Percentiles rank a stretch among this genome's conserved stretches.
Evolutionary conservation across 2,797 vertebrate genomes (phyloP).

Genomic region (Lutjanus argentimaculatus): DNA sequence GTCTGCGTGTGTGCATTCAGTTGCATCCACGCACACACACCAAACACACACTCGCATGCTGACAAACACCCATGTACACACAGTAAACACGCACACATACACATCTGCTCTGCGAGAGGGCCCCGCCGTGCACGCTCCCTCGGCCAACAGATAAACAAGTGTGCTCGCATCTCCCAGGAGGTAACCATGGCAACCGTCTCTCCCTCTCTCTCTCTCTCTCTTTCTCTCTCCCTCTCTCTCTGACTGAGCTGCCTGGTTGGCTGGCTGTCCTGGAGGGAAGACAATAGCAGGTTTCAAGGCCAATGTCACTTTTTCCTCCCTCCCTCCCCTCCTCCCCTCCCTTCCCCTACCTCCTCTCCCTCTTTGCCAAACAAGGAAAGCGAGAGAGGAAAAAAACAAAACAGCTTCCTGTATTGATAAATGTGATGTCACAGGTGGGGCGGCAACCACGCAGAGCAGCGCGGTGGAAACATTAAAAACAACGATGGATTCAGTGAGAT

Average conservation of each 20-base stretch:
- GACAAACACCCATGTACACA: conserved; percentile 38
- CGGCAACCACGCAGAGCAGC: conserved; percentile 45
- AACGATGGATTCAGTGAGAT: conserved; percentile 43
- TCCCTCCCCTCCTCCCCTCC: not conserved
- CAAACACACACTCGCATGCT: conserved; percentile 20
- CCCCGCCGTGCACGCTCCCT: conserved; percentile 70
- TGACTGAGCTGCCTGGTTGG: conserved; percentile 80
- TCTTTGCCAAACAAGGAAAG: conserved; percentile 52
- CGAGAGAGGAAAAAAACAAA: conserved; percentile 15
- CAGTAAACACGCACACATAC: conserved; percentile 24
- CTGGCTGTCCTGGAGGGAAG: conserved; percentile 85
- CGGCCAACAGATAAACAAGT: conserved; percentile 88
- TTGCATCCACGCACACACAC: conserved; percentile 13
- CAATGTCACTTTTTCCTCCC: conserved; percentile 77
- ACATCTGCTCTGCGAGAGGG: conserved; percentile 73
- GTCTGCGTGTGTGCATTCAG: conserved; percentile 26
- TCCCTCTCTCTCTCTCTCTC: conserved; percentile 58
- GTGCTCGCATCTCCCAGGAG: conserved; percentile 81
- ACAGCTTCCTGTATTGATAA: conserved; percentile 65
- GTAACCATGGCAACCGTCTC: conserved; percentile 88
- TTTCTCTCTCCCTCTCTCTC: conserved; percentile 49
- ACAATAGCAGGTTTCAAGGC: conserved; percentile 89
- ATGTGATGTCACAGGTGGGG: conserved; percentile 76
- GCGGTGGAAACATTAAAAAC: conserved; percentile 41
- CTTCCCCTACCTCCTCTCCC: conserved; percentile 4